Percentiles rank a stretch among this genome's conserved stretches.
Conservation (phyloP, 2,797 vertebrate species). For the Botia almorhae region DNA sequence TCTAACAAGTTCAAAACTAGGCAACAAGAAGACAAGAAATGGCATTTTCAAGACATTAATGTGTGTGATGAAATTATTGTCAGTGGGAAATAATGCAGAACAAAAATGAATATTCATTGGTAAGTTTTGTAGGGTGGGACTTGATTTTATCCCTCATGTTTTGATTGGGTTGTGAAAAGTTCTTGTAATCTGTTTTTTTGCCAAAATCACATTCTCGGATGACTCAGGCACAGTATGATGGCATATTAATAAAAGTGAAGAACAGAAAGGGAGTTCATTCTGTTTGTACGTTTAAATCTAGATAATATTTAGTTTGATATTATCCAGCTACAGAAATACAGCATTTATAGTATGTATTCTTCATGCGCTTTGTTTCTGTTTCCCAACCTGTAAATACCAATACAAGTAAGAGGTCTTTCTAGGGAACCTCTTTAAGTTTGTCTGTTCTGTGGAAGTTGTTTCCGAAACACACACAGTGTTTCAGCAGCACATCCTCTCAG, state of each 20-base stretch:
- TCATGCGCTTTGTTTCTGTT: background rate
- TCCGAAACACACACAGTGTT: constrained; percentile 55
- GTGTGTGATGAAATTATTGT: too few species aligned
- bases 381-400: background rate
- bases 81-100: too few species aligned
- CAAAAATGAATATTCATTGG: too few species aligned
- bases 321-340: background rate
- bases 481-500: constrained; percentile 56
- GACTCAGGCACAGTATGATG: background rate
- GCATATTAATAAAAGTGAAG: background rate
- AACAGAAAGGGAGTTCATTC: background rate
- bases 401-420: constrained; percentile 30
- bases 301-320: background rate
- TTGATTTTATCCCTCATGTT: background rate
- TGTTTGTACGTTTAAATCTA: background rate
- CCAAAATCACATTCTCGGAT: background rate
- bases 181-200: background rate
- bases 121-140: background rate
- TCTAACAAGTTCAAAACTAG: background rate
- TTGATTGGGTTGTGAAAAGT: too few species aligned
- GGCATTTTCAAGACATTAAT: too few species aligned
- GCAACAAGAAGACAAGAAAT: too few species aligned
- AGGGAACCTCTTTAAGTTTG: constrained; percentile 27
- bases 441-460: constrained; percentile 42
- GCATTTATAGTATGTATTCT: background rate